Base-by-base conservation (phyloP, 2,797 vertebrate genomes). In the Poeciliopsis infans region DNA sequence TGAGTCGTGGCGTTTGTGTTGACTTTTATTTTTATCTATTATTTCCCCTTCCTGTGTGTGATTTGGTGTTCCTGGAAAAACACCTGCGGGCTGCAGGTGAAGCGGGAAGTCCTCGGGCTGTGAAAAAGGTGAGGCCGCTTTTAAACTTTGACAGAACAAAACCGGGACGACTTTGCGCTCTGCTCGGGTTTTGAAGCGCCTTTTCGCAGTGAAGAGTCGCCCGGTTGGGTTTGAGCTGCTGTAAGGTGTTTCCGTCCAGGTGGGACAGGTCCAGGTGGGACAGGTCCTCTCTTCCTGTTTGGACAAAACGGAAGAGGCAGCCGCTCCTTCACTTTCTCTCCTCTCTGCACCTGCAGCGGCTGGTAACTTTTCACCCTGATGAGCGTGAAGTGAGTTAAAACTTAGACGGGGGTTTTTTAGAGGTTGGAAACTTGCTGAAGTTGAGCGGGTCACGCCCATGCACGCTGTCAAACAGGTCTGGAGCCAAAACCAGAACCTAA, bases 41-140 rank as follows among this genome's bases (percentile, higher is more conserved):
- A 7, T 18, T 76, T 23, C 77, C 51, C 16, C 31, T 15, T 43
- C 31, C 61, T 10, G 4, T 25, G 25, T 68, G 64, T 45, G 5
- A 43, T 70, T 28, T 43, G 79, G 41, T 80, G 86, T 90, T 90
- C 87, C 86, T 87, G 85, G 7, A 61, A 18, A 91, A 89, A 92
- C 94, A 95, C 94, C 93, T 95, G 94, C 88, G 89, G 79, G 87
- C 10, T 71, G 85, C 92, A 94, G 93, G 92, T 94, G 88, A 86
- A 87, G 87, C 89, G 91, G 88, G 92, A 90, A 93, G 93, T 93
- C 66, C 55, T 64, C 75, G 82, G n/a, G 49, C 71, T 46, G 41
- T 77, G 83, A 69, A 78, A 78, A 87, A 92, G 93, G 93, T 94
- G 87, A 93, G 94, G 89, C 86, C 92, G 82, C 75, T 36, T 12